Percentiles rank a stretch among this genome's conserved stretches.
Evolutionary conservation across 1,140 invertebrate genomes (phyloP).

Genomic region (Polyergus mexicanus): DNA sequence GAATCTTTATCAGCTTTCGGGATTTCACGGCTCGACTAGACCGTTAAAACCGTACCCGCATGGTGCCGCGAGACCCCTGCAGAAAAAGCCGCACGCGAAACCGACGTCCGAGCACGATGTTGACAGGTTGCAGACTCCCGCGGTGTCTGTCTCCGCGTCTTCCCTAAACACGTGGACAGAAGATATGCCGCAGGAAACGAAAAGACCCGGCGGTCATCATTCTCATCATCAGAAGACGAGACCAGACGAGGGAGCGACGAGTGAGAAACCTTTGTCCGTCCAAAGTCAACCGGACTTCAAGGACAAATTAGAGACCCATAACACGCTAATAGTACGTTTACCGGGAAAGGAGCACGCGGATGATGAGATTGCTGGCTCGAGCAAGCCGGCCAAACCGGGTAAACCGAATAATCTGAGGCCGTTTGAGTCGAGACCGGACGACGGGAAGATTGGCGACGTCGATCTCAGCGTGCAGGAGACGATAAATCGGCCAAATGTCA

Average conservation of each 20-base stretch:
- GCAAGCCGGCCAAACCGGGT: constrained; percentile 75
- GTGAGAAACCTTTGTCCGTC: constrained; percentile 53
- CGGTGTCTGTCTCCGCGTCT: constrained; percentile 38
- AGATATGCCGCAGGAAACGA: constrained; percentile 59
- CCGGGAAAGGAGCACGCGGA: constrained; percentile 82
- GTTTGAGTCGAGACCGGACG: constrained; percentile 78
- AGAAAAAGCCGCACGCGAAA: constrained; percentile 81
- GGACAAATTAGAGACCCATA: constrained; percentile 81
- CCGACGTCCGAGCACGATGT: constrained; percentile 78
- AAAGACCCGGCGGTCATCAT: constrained; percentile 65
- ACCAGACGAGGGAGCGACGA: constrained; percentile 60
- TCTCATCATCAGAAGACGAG: constrained; percentile 77
- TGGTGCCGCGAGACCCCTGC: constrained; percentile 74
- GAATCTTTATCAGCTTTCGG: constrained; percentile 43
- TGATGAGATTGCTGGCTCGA: constrained; percentile 54
- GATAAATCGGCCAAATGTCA: constrained; percentile 81
- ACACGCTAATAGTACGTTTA: constrained; percentile 78
- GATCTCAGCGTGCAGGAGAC: constrained; percentile 82
- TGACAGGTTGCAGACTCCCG: constrained; percentile 74
- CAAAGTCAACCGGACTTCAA: constrained; percentile 76
- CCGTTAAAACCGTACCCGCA: constrained; percentile 73
- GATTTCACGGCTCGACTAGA: constrained; percentile 76
- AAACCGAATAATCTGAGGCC: constrained; percentile 79
- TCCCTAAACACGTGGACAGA: constrained; percentile 66
- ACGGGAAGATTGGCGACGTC: constrained; percentile 75